These are phyloP conservation scores for Herpetotheres cachinnans DNA, from an alignment of 2,113 vertebrate species.

Conservation along the genomic window DNA sequence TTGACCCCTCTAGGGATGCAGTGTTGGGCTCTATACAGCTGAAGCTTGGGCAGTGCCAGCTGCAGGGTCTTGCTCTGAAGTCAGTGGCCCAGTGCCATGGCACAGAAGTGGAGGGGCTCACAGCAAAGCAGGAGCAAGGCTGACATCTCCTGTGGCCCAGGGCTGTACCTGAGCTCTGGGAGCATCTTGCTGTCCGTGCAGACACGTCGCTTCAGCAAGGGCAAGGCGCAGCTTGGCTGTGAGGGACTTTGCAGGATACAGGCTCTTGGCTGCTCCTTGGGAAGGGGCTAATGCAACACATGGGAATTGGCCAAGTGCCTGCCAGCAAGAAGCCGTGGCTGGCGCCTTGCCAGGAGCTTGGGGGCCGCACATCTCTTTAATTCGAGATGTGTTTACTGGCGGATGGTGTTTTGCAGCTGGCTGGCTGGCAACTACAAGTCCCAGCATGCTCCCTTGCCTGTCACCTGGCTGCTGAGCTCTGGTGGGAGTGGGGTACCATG, in stretches of 20 bases:
- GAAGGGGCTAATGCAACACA: background rate
- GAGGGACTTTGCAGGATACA: fast-evolving
- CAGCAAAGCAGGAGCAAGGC: background rate
- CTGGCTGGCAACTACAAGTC: conserved; percentile 41
- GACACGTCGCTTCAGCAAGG: fast-evolving
- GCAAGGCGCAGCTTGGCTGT: background rate
- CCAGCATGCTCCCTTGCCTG: background rate
- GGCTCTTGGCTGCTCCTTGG: background rate
- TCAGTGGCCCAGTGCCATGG: background rate
- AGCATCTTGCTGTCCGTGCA: background rate
- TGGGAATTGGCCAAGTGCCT: background rate
- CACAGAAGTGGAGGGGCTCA: background rate
- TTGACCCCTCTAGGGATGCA: background rate
- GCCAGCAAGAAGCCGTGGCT: background rate
- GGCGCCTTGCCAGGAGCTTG: background rate
- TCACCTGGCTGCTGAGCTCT: background rate
- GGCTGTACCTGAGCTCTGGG: background rate
- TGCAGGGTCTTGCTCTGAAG: background rate
- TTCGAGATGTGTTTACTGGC: background rate
- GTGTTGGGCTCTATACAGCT: background rate
- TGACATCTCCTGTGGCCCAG: fast-evolving
- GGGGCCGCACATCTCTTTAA: background rate
- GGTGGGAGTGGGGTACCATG: fast-evolving
- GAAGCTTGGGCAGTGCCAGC: background rate
- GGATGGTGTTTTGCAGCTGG: background rate